phyloP scores from a whole-genome alignment of 2,888 invertebrate genomes.

The Horisme vitalbata region DNA sequence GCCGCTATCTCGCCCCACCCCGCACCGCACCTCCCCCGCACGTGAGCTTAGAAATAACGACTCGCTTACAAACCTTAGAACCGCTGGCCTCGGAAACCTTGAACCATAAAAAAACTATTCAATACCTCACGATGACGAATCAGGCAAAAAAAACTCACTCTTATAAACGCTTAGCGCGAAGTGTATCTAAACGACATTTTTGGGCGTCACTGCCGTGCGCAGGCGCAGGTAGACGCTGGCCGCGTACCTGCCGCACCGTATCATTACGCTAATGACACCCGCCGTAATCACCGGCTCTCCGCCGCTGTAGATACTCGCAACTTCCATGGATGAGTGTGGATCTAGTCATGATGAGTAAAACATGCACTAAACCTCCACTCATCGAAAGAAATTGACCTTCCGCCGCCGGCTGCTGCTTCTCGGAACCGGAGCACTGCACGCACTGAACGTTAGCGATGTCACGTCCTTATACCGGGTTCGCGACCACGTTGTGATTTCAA shows the following conservation, averaged over 20 bases:
- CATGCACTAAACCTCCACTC: conserved; percentile 90
- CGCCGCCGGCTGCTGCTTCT: conserved; percentile 47
- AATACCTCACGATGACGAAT: conserved; percentile 49
- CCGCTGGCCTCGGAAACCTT: conserved; percentile 34
- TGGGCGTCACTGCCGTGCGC: conserved; percentile 45
- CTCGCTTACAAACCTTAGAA: conserved; percentile 29
- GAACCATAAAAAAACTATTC: conserved; percentile 50
- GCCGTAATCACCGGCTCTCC: conserved; percentile 58
- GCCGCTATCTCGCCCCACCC: conserved; percentile 64
- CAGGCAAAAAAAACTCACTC: conserved; percentile 66
- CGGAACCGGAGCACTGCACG: conserved; percentile 68
- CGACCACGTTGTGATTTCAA: conserved; percentile 65
- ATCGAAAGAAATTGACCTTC: conserved; percentile 85
- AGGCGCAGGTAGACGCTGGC: conserved; percentile 60
- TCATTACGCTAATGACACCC: conserved; percentile 74
- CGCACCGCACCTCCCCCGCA: conserved; percentile 47
- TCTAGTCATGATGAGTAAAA: conserved; percentile 87
- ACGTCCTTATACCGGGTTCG: conserved; percentile 71
- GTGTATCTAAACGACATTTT: conserved; percentile 69
- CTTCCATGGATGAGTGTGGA: conserved; percentile 91
- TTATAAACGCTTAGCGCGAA: conserved; percentile 61
- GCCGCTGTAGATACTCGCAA: conserved; percentile 75
- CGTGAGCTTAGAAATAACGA: conserved; percentile 47
- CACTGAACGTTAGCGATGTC: conserved; percentile 74
- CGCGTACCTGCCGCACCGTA: conserved; percentile 68